A percentile compares a stretch with the other conserved stretches of the same genome.
Evolutionary conservation across 2,797 vertebrate genomes (phyloP).

Genomic region (Eleutherodactylus coqui): DNA sequence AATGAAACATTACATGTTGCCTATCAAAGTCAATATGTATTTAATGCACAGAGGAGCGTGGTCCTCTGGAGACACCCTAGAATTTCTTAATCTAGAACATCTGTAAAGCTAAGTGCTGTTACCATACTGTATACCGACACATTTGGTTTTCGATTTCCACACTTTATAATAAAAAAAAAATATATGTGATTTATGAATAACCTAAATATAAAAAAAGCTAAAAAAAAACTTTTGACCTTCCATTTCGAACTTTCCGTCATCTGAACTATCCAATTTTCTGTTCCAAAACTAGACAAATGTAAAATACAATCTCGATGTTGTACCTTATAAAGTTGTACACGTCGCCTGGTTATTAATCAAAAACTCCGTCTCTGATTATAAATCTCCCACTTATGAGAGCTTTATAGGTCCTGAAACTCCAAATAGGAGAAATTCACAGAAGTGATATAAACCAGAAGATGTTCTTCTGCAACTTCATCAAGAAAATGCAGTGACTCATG

Average conservation of each 20-base stretch:
- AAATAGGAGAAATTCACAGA: not conserved
- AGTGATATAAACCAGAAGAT: conserved; percentile 7
- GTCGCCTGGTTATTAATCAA: not conserved
- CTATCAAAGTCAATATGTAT: not conserved
- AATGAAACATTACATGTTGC: not conserved
- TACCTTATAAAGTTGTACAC: not conserved
- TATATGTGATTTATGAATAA: not conserved
- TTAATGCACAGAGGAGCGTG: not conserved
- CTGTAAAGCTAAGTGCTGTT: not conserved
- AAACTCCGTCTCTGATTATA: not conserved
- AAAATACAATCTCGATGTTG: not conserved
- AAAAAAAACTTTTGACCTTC: not conserved
- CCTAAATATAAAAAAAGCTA: not conserved
- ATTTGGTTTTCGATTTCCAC: not conserved
- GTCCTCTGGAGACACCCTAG: not conserved
- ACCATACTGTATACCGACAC: not conserved
- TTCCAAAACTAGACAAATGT: not conserved
- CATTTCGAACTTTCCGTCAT: not conserved
- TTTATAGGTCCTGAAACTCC: not conserved
- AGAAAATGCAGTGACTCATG: not conserved
- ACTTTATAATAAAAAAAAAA: not conserved
- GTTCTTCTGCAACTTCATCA: not conserved
- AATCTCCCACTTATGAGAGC: not conserved
- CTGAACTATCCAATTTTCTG: not conserved
- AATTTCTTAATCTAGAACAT: not conserved